These are phyloP conservation scores for Tenebrio molitor DNA, from an alignment of 1,140 invertebrate species.

Conservation along the genomic window DNA sequence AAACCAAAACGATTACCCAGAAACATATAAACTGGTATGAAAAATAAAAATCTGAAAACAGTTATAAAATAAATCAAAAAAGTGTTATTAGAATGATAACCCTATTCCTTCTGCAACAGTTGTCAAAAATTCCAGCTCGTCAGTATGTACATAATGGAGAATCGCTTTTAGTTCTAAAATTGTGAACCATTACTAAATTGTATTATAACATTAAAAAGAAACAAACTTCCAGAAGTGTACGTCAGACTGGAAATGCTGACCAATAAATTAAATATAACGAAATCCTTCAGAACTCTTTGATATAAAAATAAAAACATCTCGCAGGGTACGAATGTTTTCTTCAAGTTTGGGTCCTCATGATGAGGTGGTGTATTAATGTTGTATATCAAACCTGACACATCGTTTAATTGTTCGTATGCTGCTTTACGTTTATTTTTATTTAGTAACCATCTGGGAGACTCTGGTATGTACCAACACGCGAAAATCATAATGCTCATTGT, in stretches of 20 bases:
- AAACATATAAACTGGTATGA: too few relatives aligned
- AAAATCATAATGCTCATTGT: not conserved
- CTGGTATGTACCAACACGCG: not conserved
- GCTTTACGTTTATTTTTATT: not conserved
- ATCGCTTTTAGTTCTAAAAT: not conserved
- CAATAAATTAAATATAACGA: too few relatives aligned
- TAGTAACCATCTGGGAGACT: not conserved
- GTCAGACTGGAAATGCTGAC: too few relatives aligned
- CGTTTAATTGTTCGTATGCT: constrained; percentile 1
- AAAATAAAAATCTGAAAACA: not conserved
- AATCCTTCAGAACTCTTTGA: too few relatives aligned
- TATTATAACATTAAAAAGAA: too few relatives aligned
- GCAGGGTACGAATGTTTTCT: too few relatives aligned
- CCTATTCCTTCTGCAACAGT: not conserved
- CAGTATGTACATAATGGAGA: not conserved
- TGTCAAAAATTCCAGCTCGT: not conserved
- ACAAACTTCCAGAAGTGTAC: too few relatives aligned
- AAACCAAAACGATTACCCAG: too few relatives aligned
- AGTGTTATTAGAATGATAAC: too few relatives aligned
- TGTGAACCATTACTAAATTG: not conserved
- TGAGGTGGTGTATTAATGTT: not conserved
- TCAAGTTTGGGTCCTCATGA: too few relatives aligned
- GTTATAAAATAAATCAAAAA: not conserved
- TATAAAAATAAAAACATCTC: too few relatives aligned
- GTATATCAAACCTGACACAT: constrained; percentile 1